A percentile compares a stretch with the other conserved stretches of the same genome.
Evolutionary conservation across 2,797 vertebrate species (phyloP).

Genomic region (Acrocephalus scirpaceus): DNA sequence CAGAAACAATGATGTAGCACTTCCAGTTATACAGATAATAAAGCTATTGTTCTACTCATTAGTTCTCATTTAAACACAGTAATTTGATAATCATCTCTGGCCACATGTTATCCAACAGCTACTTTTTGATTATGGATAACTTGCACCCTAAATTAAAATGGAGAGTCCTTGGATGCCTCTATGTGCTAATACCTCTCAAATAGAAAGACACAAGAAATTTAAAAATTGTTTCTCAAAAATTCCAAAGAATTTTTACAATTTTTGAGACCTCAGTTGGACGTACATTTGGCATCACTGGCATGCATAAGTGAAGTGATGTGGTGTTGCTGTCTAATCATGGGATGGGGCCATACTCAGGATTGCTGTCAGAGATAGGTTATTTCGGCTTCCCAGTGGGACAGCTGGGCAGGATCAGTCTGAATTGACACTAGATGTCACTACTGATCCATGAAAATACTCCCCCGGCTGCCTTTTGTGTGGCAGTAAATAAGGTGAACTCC

Average conservation of each 20-base stretch:
- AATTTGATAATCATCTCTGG: neutral
- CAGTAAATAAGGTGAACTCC: conserved; percentile 47
- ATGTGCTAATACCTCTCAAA: neutral
- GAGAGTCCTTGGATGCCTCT: neutral
- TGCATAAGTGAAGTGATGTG: neutral
- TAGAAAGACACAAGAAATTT: neutral
- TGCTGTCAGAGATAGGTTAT: neutral
- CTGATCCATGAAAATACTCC: conserved; percentile 33
- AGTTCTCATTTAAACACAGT: neutral
- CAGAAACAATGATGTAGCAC: neutral
- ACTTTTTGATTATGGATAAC: neutral
- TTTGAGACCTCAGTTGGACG: neutral
- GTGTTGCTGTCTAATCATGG: neutral
- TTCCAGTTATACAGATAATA: neutral
- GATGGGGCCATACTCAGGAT: neutral
- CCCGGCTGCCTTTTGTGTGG: conserved; percentile 58
- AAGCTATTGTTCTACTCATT: neutral
- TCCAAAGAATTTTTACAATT: neutral
- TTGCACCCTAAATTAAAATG: neutral
- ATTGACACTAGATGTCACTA: conserved; percentile 72
- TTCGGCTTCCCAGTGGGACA: neutral
- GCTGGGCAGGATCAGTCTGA: neutral
- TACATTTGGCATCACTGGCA: neutral
- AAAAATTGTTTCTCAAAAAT: neutral
- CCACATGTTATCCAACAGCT: neutral